phyloP scores from a whole-genome alignment of 2,888 invertebrate species.

The Tyria jacobaeae region DNA sequence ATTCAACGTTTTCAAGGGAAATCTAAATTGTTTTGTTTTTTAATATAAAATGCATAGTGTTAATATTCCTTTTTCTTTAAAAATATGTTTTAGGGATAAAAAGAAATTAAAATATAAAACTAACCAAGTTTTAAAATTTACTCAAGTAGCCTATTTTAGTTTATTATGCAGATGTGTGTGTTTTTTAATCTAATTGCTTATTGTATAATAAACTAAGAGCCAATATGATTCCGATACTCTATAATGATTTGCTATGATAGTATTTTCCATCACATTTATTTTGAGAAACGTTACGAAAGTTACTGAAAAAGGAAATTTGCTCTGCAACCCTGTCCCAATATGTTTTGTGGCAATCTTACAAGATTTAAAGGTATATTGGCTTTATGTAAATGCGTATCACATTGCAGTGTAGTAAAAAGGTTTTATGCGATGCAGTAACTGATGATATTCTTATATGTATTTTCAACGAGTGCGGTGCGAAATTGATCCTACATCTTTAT shows the following conservation, averaged over 20 bases:
- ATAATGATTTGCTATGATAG: too few relatives aligned
- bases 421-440: slow-evolving; percentile 28
- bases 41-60: too few relatives aligned
- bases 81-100: too few relatives aligned
- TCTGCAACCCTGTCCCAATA: slow-evolving; percentile 33
- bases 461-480: not conserved
- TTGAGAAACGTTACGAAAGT: not conserved
- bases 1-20: too few relatives aligned
- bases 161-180: too few relatives aligned
- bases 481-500: not conserved
- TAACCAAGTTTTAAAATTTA: too few relatives aligned
- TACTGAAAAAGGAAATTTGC: slow-evolving; percentile 1
- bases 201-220: too few relatives aligned
- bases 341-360: slow-evolving; percentile 55
- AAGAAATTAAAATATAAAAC: too few relatives aligned
- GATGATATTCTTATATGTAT: slow-evolving; percentile 9
- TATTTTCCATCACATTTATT: not conserved
- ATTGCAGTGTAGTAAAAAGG: slow-evolving; percentile 34
- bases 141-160: too few relatives aligned
- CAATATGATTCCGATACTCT: not conserved
- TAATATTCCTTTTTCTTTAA: too few relatives aligned
- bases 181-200: too few relatives aligned
- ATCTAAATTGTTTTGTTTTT: too few relatives aligned
- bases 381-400: slow-evolving; percentile 61
- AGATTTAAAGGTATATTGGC: slow-evolving; percentile 61